phyloP scores from a whole-genome alignment of 2,113 vertebrate species.

The Phylloscopus whistleri region DNA sequence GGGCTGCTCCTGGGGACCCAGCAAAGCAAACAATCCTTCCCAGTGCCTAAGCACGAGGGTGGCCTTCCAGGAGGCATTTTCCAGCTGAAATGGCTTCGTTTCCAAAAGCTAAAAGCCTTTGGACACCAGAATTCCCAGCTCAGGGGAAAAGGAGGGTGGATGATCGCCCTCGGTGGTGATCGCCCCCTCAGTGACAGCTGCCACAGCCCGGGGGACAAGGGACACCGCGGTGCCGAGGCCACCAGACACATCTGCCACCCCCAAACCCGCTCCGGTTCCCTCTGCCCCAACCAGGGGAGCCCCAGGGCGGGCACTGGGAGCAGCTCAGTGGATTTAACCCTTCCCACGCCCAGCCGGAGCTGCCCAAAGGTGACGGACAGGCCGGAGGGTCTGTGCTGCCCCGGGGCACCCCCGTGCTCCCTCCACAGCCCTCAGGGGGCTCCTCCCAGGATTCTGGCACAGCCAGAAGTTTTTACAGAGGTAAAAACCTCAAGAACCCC shows the following conservation, averaged over 20 bases:
- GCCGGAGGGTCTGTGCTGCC: neutral
- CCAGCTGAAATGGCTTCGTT: neutral
- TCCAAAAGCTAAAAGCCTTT: neutral
- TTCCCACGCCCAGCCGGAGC: rapidly evolving
- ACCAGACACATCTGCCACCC: neutral
- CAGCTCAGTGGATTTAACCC: rapidly evolving
- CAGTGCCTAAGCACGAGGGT: rapidly evolving
- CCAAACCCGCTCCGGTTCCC: rapidly evolving
- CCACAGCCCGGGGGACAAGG: neutral
- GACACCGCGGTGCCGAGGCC: rapidly evolving
- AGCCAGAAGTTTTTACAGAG: no score
- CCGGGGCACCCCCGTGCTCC: neutral
- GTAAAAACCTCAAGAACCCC: neutral
- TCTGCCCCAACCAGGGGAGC: rapidly evolving
- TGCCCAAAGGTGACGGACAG: rapidly evolving
- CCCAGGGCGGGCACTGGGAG: neutral
- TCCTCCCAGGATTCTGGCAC: rapidly evolving
- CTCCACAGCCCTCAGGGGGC: neutral
- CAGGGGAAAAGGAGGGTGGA: rapidly evolving
- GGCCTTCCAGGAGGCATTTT: neutral
- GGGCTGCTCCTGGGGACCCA: neutral
- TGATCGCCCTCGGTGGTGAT: no score
- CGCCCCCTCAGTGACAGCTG: rapidly evolving
- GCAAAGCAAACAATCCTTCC: neutral
- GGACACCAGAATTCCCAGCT: neutral